phyloP scores from a whole-genome alignment of 53 echinoderm and acorn worm genomes.

The Astropecten irregularis region DNA sequence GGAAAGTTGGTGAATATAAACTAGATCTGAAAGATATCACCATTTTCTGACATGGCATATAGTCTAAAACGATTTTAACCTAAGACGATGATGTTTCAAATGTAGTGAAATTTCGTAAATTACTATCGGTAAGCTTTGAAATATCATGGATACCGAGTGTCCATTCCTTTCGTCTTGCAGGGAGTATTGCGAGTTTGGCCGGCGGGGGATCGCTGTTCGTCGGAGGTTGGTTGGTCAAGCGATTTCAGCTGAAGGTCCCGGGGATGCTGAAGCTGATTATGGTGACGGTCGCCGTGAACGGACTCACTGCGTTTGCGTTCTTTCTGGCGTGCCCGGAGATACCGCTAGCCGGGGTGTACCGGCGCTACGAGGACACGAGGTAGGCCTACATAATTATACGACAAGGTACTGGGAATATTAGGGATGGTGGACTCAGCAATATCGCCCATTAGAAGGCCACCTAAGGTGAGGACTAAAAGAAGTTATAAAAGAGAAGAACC shows the following conservation, averaged over 20 bases:
- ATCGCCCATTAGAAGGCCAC: background rate
- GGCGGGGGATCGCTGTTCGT: slow-evolving; percentile 57
- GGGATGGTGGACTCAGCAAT: too few species aligned
- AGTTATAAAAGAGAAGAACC: background rate
- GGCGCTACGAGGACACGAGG: slow-evolving; percentile 2
- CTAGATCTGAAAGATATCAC: too few species aligned
- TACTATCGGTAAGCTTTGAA: too few species aligned
- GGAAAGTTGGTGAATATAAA: too few species aligned
- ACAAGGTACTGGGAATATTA: too few species aligned
- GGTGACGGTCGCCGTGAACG: slow-evolving; percentile 30
- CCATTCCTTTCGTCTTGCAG: too few species aligned
- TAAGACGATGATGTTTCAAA: too few species aligned
- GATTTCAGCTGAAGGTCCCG: slow-evolving; percentile 68
- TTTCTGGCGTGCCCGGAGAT: slow-evolving; percentile 83
- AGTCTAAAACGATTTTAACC: too few species aligned
- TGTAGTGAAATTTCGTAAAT: too few species aligned
- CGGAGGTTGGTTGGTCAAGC: slow-evolving; percentile 82
- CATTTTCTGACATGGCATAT: too few species aligned
- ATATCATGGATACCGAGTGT: too few species aligned
- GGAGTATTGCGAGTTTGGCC: background rate
- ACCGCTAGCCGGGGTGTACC: slow-evolving; percentile 79
- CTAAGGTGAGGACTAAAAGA: background rate
- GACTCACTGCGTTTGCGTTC: slow-evolving; percentile 48
- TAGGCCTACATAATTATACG: too few species aligned
- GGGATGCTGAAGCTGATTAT: slow-evolving; percentile 77